phyloP scores from a whole-genome alignment of 2,797 vertebrate species.

The Fratercula arctica region DNA sequence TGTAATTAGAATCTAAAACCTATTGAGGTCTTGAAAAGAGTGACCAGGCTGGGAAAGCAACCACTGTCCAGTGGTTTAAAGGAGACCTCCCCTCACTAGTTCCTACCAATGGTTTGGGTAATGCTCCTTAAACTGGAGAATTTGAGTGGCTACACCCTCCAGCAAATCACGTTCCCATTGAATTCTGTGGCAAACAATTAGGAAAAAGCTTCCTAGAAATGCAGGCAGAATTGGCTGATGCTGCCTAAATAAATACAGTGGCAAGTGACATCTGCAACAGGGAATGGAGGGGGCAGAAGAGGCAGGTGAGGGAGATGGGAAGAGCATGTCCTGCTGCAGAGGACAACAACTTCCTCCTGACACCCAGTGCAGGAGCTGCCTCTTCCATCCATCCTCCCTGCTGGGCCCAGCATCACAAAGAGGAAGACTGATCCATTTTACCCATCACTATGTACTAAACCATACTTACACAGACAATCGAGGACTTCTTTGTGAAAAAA shows the following conservation, averaged over 20 bases:
- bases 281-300: not conserved
- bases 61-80: not conserved
- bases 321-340: not conserved
- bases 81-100: not conserved
- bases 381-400: not conserved
- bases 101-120: not conserved
- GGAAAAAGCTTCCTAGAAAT: not conserved
- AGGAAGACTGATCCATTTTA: not conserved
- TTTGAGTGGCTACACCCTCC: not conserved
- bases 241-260: not conserved
- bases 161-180: not conserved
- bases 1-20: not conserved
- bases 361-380: not conserved
- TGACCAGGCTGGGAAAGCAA: not conserved
- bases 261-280: not conserved
- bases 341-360: not conserved
- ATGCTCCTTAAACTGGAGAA: not conserved
- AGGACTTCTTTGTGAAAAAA: not conserved
- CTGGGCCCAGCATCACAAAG: fast-evolving
- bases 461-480: fast-evolving
- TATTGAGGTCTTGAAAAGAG: not conserved
- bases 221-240: not conserved
- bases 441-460: not conserved
- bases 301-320: not conserved
- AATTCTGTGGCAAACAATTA: not conserved